Evolutionary conservation across 1,140 invertebrate species (phyloP).

Genomic region (Drosophila simulans): DNA sequence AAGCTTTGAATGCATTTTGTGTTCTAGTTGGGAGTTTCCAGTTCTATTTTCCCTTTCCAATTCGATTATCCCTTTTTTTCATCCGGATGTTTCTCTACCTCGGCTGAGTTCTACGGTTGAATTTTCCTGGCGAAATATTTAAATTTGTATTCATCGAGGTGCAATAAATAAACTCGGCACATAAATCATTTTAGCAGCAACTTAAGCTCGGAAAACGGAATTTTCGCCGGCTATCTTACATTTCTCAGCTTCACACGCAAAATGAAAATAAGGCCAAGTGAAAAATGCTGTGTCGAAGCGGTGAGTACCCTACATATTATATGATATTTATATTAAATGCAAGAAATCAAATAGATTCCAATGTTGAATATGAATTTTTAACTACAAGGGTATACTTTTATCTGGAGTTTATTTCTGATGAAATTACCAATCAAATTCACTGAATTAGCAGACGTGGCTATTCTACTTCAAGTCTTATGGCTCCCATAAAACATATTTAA

Average conservation of each 20-base stretch:
- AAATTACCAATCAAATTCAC: background rate
- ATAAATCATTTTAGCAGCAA: conserved; percentile 68
- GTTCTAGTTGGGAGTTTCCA: conserved; percentile 46
- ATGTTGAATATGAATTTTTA: too few species aligned
- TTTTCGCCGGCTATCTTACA: conserved; percentile 41
- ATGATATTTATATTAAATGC: too few species aligned
- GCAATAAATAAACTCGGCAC: conserved; percentile 67
- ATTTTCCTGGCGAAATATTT: conserved; percentile 44
- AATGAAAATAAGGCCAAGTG: background rate
- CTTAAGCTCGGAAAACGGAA: conserved; percentile 48
- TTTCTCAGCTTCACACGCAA: conserved; percentile 31
- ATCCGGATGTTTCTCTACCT: conserved; percentile 14
- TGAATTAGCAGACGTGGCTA: background rate
- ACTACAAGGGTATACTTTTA: background rate
- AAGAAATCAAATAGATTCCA: too few species aligned
- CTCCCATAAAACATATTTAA: conserved; percentile 30
- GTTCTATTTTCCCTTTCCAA: conserved; percentile 54
- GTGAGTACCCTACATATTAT: background rate
- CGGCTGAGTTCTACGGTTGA: conserved; percentile 16
- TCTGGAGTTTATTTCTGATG: background rate
- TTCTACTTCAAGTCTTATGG: background rate
- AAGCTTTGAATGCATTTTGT: conserved; percentile 52
- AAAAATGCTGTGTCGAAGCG: background rate
- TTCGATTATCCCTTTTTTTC: conserved; percentile 50
- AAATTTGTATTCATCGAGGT: conserved; percentile 69